These are phyloP conservation scores for Caenorhabditis latens DNA, from an alignment of 1,140 invertebrate species.

Conservation along the genomic window DNA sequence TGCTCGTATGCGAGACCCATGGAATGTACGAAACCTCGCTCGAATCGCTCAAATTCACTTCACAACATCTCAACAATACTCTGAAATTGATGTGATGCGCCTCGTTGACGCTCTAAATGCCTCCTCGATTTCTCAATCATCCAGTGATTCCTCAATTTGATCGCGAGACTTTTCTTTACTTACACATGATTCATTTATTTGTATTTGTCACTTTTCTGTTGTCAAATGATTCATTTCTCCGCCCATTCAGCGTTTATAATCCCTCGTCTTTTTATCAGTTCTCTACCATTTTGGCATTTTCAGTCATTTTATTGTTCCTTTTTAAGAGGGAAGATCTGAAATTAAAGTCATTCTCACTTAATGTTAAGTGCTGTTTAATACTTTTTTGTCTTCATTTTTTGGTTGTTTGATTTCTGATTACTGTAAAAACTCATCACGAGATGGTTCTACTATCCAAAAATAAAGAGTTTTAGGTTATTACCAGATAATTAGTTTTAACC, in stretches of 20 bases:
- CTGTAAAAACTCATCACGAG: no score
- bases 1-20: slow-evolving; percentile 40
- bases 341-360: not conserved
- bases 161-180: not conserved
- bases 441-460: no score
- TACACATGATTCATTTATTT: slow-evolving; percentile 24
- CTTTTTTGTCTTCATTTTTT: no score
- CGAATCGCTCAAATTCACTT: slow-evolving; percentile 60
- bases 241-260: not conserved
- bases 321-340: not conserved
- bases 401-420: no score
- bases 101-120: slow-evolving; percentile 32
- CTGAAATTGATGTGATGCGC: slow-evolving; percentile 40
- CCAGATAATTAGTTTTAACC: no score
- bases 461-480: no score
- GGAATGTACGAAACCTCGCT: slow-evolving; percentile 37
- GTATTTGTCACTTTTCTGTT: slow-evolving; percentile 20
- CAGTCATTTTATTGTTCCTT: not conserved
- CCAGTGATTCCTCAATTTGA: not conserved
- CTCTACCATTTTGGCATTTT: not conserved
- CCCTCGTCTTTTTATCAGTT: slow-evolving; percentile 1
- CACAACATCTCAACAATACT: slow-evolving; percentile 45
- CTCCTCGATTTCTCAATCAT: not conserved
- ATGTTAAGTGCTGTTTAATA: not conserved
- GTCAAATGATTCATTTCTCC: slow-evolving; percentile 21